These are phyloP conservation scores for Sarcophilus harrisii DNA, from an alignment of 2,797 vertebrate genomes.

Conservation along the genomic window DNA sequence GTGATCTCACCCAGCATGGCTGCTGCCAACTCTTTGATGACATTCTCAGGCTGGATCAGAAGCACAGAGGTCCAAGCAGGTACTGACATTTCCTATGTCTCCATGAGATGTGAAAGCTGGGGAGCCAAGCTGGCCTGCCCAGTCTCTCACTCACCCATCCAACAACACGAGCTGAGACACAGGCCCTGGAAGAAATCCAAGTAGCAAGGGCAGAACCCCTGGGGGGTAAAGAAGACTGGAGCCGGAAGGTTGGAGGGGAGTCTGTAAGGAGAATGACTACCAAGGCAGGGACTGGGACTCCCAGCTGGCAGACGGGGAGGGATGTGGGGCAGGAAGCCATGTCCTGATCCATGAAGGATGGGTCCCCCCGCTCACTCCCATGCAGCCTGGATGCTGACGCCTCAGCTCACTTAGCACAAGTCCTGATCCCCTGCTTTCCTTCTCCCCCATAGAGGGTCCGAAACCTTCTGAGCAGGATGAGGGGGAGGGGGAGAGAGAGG, in stretches of 20 bases:
- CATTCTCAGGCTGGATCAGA: background rate
- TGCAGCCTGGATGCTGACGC: conserved; percentile 20
- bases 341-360: conserved; percentile 69
- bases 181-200: background rate
- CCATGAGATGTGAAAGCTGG: background rate
- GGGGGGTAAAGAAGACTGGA: conserved; percentile 6
- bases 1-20: background rate
- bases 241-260: background rate
- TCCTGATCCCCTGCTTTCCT: background rate
- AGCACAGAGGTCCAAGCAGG: background rate
- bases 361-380: conserved; percentile 57
- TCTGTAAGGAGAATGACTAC: conserved; percentile 4
- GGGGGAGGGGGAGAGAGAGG: background rate
- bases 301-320: background rate
- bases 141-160: background rate
- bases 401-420: background rate
- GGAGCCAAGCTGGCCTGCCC: accelerated
- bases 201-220: background rate
- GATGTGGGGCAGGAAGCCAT: background rate
- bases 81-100: background rate
- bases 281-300: background rate
- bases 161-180: background rate
- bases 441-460: background rate
- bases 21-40: background rate
- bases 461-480: background rate